A percentile compares a stretch with the other conserved stretches of the same genome.
Conservation (phyloP, 2,113 vertebrate genomes). For the Excalfactoria chinensis region DNA sequence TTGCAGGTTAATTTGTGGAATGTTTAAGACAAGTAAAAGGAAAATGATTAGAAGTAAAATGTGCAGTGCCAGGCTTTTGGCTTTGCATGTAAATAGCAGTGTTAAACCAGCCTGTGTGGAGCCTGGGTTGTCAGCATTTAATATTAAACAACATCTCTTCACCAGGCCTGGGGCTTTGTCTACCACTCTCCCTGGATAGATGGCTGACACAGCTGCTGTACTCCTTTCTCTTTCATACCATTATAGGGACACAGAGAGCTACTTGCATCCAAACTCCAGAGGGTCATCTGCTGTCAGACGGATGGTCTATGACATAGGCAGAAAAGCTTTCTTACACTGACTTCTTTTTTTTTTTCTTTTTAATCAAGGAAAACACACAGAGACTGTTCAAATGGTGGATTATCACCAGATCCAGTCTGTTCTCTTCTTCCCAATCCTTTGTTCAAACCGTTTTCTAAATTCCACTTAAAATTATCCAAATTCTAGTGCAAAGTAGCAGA, state of each 20-base stretch:
- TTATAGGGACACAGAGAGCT: not conserved
- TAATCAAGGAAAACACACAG: not conserved
- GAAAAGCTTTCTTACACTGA: not conserved
- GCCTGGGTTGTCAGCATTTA: not conserved
- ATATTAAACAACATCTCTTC: not conserved
- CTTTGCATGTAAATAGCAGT: not conserved
- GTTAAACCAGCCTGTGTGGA: not conserved
- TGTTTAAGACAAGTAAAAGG: not conserved
- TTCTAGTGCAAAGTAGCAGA: not conserved
- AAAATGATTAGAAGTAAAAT: not conserved
- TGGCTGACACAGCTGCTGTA: not conserved
- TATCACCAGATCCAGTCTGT: not conserved
- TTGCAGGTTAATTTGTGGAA: not conserved
- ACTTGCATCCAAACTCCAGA: not conserved
- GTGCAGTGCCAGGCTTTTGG: not conserved
- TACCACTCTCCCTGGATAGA: fast-evolving
- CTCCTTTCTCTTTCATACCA: not conserved
- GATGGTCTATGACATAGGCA: not conserved
- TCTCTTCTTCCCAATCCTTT: not conserved
- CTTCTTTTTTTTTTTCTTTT: not conserved
- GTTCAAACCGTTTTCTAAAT: not conserved
- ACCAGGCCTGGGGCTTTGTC: not conserved
- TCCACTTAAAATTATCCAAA: not conserved
- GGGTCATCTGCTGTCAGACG: not conserved
- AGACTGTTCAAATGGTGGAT: not conserved